Evolutionary conservation across 2,888 invertebrate genomes (phyloP), one percentile per base, ranked within the genome.

Genomic region (Pachymerium ferrugineum): DNA sequence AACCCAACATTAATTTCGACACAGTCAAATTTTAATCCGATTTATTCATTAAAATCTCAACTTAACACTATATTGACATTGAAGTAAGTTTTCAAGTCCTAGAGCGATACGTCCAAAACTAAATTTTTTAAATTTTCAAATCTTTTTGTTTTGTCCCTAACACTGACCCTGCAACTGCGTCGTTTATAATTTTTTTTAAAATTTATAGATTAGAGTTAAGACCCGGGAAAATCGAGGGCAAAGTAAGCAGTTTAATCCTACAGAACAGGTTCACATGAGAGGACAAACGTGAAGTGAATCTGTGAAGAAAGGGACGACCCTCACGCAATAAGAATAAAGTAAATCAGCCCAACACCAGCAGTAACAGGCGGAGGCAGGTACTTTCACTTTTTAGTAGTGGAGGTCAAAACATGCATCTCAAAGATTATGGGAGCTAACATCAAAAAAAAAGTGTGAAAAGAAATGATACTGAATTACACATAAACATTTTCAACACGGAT

Each of bases 201-300:
- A 42, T n/a, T 6, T 16, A 16, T 8, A 47, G 6, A 22, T 16
- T 47, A 22, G 8, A 8, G 47, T 47, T 16, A 22, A 1, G 47
- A 16, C 16, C n/a, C 47, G 47, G 22, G 22, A 22, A 47, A 47
- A 47, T 47, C 47, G 47, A 47, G 47, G 47, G 47, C 47, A 47
- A 3, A 22, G 47, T 47, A 22, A n/a, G n/a, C n/a, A n/a, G 16
- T 47, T 47, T 47, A 47, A 47, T 47, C 47, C 8, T n/a, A n/a
- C 47, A 16, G 47, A 47, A 47, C 47, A 47, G 47, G 47, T 47
- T 47, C 47, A 47, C 47, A 47, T 47, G 47, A 47, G 19, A 47
- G 47, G 47, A 47, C 47, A 47, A 16, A 47, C 47, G 47, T 47
- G 47, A 22, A 16, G 47, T 47, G 47, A 47, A 47, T 47, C 47